Evolutionary conservation across 2,113 vertebrate genomes (phyloP).

Genomic region (Mesitornis unicolor): DNA sequence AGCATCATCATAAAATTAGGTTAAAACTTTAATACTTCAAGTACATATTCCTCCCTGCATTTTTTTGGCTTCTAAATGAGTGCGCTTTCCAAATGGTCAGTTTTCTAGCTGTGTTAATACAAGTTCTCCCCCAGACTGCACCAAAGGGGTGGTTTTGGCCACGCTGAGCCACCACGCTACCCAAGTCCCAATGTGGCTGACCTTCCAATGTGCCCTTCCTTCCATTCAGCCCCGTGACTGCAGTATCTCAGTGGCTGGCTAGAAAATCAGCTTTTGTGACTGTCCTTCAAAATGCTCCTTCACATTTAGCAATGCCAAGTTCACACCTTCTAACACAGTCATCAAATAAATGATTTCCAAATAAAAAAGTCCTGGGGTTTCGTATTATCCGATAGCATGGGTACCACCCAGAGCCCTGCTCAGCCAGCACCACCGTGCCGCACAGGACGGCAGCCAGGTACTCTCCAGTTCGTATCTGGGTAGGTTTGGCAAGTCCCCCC

Average conservation of each 20-base stretch:
- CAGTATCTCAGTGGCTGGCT: fast-evolving
- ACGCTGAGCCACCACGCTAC: fast-evolving
- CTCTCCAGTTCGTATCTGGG: fast-evolving
- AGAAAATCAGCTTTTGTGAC: background rate
- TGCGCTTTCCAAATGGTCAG: fast-evolving
- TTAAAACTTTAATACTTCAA: background rate
- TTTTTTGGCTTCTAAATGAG: background rate
- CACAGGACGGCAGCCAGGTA: fast-evolving
- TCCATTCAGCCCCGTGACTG: fast-evolving
- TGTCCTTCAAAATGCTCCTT: too few relatives aligned
- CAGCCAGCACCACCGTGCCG: background rate
- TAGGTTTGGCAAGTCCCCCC: fast-evolving
- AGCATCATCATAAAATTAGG: fast-evolving
- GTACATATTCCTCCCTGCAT: too few relatives aligned
- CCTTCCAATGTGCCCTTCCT: too few relatives aligned
- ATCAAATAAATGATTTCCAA: background rate
- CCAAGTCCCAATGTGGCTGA: fast-evolving
- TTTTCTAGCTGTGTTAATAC: background rate
- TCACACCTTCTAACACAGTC: too few relatives aligned
- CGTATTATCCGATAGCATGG: fast-evolving
- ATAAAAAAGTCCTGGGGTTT: background rate
- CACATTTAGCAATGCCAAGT: background rate
- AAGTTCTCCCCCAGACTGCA: too few relatives aligned
- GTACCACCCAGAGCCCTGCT: background rate
- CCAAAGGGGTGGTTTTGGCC: fast-evolving